phyloP scores from a whole-genome alignment of 2,797 vertebrate genomes.

The Trachops cirrhosus region DNA sequence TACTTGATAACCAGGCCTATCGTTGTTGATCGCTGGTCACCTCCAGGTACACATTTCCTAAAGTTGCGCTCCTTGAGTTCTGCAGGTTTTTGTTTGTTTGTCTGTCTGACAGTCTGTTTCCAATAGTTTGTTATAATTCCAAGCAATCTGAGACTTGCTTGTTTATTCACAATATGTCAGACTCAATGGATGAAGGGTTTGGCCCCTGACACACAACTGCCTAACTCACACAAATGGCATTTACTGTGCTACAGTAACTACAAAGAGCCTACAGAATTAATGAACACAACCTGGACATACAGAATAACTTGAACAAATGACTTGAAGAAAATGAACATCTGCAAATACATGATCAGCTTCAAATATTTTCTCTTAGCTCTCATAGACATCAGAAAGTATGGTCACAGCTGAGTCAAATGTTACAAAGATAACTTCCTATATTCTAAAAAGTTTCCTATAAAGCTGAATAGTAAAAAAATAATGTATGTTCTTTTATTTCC shows the following conservation, averaged over 20 bases:
- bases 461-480: not conserved
- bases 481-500: not conserved
- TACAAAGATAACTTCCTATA: not conserved
- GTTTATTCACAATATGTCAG: not conserved
- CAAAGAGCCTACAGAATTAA: not conserved
- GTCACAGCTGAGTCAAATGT: not conserved
- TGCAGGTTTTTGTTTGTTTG: not conserved
- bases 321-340: not conserved
- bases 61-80: not conserved
- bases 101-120: not conserved
- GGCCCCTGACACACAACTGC: not conserved
- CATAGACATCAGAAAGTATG: not conserved
- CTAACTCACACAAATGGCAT: not conserved
- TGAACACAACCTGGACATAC: not conserved
- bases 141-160: not conserved
- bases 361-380: not conserved
- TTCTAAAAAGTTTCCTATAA: not conserved
- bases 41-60: not conserved
- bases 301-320: not conserved
- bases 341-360: not conserved
- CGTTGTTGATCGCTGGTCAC: not conserved
- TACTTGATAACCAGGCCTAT: not conserved
- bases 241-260: not conserved
- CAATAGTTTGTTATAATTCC: not conserved
- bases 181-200: not conserved